These are phyloP conservation scores for Nemotelus pantherinus DNA, from an alignment of 2,888 invertebrate genomes.

Conservation along the genomic window DNA sequence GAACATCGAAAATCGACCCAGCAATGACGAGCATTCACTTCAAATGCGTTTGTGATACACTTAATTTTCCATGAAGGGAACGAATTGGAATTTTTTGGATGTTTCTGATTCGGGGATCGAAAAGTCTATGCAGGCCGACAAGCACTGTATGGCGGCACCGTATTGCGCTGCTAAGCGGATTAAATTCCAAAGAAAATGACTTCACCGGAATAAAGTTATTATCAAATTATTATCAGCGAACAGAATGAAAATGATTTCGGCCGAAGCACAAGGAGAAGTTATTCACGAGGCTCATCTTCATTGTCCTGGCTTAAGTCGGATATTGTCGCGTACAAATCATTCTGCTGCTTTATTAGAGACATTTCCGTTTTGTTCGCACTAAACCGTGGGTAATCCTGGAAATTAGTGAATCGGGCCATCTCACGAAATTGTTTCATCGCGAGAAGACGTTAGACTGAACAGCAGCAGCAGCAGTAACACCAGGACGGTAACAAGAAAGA, in stretches of 20 bases:
- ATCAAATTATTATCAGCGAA: conserved; percentile 40
- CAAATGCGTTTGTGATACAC: conserved; percentile 18
- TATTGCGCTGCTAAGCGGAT: conserved; percentile 26
- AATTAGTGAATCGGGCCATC: conserved; percentile 31
- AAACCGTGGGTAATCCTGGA: conserved; percentile 37
- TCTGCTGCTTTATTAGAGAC: conserved; percentile 34
- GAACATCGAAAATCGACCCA: conserved; percentile 20
- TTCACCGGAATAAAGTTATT: conserved; percentile 41
- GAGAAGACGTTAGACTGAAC: conserved; percentile 15
- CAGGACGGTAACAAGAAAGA: neutral
- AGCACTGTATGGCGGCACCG: neutral
- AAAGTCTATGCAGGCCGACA: neutral
- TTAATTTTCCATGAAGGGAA: conserved; percentile 39
- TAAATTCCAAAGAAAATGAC: conserved; percentile 36
- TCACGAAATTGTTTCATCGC: conserved; percentile 28
- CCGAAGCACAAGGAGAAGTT: neutral
- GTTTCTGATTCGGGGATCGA: neutral
- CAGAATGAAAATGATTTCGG: conserved; percentile 38
- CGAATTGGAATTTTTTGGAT: conserved; percentile 31
- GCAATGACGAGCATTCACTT: conserved; percentile 13
- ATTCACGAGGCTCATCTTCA: conserved; percentile 15
- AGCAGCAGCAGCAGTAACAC: neutral
- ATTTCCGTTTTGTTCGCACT: conserved; percentile 28
- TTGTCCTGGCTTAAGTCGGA: conserved; percentile 36
- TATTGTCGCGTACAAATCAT: conserved; percentile 34